phyloP scores from a whole-genome alignment of 2,797 vertebrate genomes.

The Leontocebus nigricollis region DNA sequence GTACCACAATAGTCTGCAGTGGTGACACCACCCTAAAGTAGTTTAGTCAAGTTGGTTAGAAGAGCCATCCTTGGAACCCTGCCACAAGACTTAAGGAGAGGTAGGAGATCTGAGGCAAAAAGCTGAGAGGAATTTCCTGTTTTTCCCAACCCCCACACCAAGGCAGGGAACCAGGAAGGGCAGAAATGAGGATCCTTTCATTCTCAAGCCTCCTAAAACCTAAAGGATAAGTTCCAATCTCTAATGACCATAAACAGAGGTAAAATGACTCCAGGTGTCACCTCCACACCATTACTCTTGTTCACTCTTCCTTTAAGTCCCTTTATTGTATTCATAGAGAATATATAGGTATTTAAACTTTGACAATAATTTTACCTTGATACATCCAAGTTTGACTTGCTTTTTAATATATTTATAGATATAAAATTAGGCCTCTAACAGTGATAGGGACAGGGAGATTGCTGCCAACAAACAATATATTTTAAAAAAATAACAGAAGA shows the following conservation, averaged over 20 bases:
- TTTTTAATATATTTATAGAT: conserved; percentile 85
- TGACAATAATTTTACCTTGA: conserved; percentile 84
- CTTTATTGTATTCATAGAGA: conserved; percentile 85
- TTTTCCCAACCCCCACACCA: background rate
- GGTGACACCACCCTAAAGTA: conserved; percentile 21
- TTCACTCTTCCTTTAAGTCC: conserved; percentile 61
- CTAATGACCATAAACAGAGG: background rate
- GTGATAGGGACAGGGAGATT: conserved; percentile 74
- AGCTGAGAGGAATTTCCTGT: background rate
- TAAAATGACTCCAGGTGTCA: background rate
- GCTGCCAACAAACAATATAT: conserved; percentile 62
- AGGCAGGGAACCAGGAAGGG: background rate
- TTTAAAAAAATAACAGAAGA: conserved; percentile 68
- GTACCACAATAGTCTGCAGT: background rate
- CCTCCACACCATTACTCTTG: background rate
- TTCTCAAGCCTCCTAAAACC: background rate
- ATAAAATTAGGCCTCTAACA: conserved; percentile 87
- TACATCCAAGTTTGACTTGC: conserved; percentile 83
- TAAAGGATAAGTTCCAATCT: background rate
- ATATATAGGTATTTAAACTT: conserved; percentile 83
- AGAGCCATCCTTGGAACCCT: conserved; percentile 10
- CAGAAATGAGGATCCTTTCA: background rate
- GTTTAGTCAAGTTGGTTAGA: background rate
- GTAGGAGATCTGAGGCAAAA: conserved; percentile 38
- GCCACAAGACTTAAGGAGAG: background rate